A percentile compares a stretch with the other conserved stretches of the same genome.
Conservation (phyloP, 2,797 vertebrate genomes). For the Eleutherodactylus coqui region DNA sequence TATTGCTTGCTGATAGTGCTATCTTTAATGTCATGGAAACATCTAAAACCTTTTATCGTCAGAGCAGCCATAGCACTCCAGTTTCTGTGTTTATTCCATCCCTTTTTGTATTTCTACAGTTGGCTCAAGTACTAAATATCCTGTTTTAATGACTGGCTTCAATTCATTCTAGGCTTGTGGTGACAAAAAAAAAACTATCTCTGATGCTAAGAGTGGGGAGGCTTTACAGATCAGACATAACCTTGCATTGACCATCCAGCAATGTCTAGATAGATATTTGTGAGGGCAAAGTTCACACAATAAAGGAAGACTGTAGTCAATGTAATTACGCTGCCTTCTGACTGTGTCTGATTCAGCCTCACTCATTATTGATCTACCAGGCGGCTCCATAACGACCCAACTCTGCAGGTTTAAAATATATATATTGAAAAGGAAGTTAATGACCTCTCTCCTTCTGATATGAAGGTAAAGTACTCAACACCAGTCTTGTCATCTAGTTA, state of each 20-base stretch:
- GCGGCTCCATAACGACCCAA: not conserved
- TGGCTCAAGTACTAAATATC: not conserved
- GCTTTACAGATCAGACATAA: constrained; percentile 18
- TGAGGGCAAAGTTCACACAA: constrained; percentile 17
- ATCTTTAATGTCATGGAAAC: not conserved
- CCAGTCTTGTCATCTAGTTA: not conserved
- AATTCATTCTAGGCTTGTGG: not conserved
- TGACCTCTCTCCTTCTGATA: constrained; percentile 3
- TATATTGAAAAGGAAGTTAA: constrained; percentile 13
- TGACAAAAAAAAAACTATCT: constrained; percentile 35
- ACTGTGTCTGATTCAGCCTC: not conserved
- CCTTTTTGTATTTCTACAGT: not conserved
- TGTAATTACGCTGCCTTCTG: constrained; percentile 39
- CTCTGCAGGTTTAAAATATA: not conserved
- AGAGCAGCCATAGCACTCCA: not conserved
- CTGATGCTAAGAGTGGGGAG: not conserved
- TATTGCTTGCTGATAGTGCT: not conserved
- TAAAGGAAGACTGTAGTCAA: constrained; percentile 24
- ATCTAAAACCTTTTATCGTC: not conserved
- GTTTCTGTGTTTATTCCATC: not conserved
- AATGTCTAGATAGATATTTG: constrained; percentile 11
- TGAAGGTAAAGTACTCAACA: constrained; percentile 7
- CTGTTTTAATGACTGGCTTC: constrained; percentile 6
- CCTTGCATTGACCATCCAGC: constrained; percentile 20
- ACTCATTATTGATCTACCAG: constrained; percentile 9